These are phyloP conservation scores for Drosophila nigritarsus DNA, from an alignment of 2,888 invertebrate genomes.

Conservation along the genomic window DNA sequence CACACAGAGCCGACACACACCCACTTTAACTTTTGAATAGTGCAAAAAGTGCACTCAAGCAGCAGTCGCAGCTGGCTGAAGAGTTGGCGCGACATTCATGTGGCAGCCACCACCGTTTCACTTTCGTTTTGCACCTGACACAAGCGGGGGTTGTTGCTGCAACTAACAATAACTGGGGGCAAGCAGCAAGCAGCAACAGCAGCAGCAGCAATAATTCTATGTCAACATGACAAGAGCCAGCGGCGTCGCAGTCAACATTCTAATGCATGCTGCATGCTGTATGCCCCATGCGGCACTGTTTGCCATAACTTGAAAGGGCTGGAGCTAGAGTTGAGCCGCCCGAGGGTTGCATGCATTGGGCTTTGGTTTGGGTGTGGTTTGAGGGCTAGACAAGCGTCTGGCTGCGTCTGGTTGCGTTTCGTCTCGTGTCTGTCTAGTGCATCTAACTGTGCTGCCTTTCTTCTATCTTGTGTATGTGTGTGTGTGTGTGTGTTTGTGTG, in stretches of 20 bases:
- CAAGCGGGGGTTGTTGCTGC: constrained; percentile 43
- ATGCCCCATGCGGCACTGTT: constrained; percentile 19
- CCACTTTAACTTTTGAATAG: constrained; percentile 71
- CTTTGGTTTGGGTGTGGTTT: neutral
- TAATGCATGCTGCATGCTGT: constrained; percentile 44
- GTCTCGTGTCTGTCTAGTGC: constrained; percentile 79
- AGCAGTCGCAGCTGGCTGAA: constrained; percentile 30
- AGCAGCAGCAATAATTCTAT: constrained; percentile 66
- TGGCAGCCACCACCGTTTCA: constrained; percentile 71
- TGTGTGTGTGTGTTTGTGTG: constrained; percentile 9
- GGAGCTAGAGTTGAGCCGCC: constrained; percentile 10
- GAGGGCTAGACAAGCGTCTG: constrained; percentile 50
- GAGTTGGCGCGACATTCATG: constrained; percentile 27
- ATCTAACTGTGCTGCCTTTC: constrained; percentile 70
- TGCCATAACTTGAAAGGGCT: constrained; percentile 50
- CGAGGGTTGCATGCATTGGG: constrained; percentile 17
- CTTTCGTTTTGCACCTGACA: constrained; percentile 72
- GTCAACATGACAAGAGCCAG: constrained; percentile 69
- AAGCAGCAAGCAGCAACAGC: constrained; percentile 35
- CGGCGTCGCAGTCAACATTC: constrained; percentile 41
- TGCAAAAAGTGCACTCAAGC: constrained; percentile 80
- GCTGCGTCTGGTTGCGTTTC: constrained; percentile 41
- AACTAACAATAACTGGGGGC: constrained; percentile 44
- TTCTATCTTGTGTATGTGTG: neutral
- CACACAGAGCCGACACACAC: constrained; percentile 15